phyloP scores from a whole-genome alignment of 2,888 invertebrate species.

The Epinotia bilunana region DNA sequence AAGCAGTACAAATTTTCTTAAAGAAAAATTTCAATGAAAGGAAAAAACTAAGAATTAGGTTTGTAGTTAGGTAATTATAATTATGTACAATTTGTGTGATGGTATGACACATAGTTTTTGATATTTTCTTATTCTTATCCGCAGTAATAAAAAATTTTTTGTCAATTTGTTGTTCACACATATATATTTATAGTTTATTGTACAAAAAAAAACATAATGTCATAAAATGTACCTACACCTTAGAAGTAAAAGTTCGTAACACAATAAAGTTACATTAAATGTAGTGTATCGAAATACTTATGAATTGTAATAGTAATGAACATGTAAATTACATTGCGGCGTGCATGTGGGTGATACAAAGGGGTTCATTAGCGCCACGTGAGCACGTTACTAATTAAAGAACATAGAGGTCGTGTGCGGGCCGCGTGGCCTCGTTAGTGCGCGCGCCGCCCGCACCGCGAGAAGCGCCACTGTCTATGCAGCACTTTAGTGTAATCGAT shows the following conservation, averaged over 20 bases:
- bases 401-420: slow-evolving; percentile 58
- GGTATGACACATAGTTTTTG: too few relatives aligned
- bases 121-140: too few relatives aligned
- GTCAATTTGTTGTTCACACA: not conserved
- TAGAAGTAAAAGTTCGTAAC: not conserved
- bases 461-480: slow-evolving; percentile 58
- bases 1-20: not conserved
- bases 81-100: not conserved
- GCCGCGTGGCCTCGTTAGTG: slow-evolving; percentile 67
- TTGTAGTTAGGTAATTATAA: not conserved
- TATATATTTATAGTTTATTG: too few relatives aligned
- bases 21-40: not conserved
- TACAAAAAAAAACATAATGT: too few relatives aligned
- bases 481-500: not conserved
- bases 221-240: too few relatives aligned
- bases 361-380: slow-evolving; percentile 54
- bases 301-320: slow-evolving; percentile 20
- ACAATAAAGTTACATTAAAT: not conserved
- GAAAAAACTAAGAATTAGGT: not conserved
- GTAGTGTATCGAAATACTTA: not conserved
- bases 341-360: slow-evolving; percentile 46
- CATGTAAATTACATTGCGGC: slow-evolving; percentile 33
- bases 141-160: not conserved
- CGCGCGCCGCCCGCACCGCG: slow-evolving; percentile 52
- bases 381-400: slow-evolving; percentile 51